Evolutionary conservation across 2,797 vertebrate genomes (phyloP).

Genomic region (Hyperoplus immaculatus): DNA sequence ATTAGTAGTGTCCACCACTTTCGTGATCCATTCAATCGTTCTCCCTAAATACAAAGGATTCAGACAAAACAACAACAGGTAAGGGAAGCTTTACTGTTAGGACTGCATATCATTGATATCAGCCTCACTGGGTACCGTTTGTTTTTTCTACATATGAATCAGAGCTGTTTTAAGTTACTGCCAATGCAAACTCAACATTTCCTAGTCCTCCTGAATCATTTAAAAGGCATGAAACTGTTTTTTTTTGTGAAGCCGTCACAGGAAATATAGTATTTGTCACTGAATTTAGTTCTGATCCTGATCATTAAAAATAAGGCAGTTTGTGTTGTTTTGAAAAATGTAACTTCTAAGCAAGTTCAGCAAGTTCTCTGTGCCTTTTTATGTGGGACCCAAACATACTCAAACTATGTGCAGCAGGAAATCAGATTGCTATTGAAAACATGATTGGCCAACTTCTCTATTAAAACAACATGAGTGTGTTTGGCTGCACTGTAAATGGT

Average conservation of each 20-base stretch:
- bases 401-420: background rate
- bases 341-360: background rate
- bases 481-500: background rate
- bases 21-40: background rate
- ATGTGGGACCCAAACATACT: background rate
- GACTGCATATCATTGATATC: background rate
- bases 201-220: background rate
- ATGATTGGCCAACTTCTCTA: background rate
- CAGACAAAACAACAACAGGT: background rate
- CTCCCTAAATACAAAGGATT: background rate
- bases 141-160: background rate
- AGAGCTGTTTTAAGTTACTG: background rate
- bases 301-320: background rate
- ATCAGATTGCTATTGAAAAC: background rate
- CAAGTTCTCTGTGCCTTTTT: background rate
- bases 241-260: background rate
- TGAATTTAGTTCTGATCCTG: background rate
- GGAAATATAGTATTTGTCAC: background rate
- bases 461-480: slow-evolving; percentile 1
- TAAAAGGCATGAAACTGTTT: background rate
- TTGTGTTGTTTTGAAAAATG: background rate
- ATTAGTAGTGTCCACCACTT: background rate
- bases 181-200: background rate
- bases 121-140: background rate
- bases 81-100: background rate